These are phyloP conservation scores for Tokudaia muenninki DNA, from an alignment of 2,797 vertebrate genomes.

Conservation along the genomic window DNA sequence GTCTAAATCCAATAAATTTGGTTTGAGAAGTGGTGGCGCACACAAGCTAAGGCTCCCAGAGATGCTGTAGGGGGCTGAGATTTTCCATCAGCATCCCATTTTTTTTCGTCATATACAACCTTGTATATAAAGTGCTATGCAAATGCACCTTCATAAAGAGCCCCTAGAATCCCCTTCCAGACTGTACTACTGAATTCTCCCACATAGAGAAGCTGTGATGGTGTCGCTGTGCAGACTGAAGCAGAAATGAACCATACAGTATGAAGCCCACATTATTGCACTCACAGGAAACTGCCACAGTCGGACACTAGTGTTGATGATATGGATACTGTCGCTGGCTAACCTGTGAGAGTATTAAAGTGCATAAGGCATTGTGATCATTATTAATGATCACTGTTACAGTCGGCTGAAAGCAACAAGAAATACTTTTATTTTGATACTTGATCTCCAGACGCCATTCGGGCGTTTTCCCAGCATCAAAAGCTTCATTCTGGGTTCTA, in stretches of 20 bases:
- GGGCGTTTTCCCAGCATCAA: not conserved
- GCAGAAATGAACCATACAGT: not conserved
- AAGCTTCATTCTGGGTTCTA: not conserved
- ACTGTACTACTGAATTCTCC: slow-evolving; percentile 33
- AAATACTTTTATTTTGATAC: slow-evolving; percentile 66
- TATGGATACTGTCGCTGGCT: not conserved
- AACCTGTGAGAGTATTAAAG: slow-evolving; percentile 3
- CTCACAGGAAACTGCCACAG: not conserved
- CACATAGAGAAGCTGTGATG: slow-evolving; percentile 5
- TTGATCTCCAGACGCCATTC: slow-evolving; percentile 40
- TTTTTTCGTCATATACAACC: not conserved
- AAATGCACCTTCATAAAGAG: slow-evolving; percentile 21
- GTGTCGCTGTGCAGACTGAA: slow-evolving; percentile 1
- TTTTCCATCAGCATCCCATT: not conserved
- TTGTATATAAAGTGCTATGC: slow-evolving; percentile 12
- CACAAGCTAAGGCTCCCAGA: not conserved
- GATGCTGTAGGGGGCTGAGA: slow-evolving; percentile 6
- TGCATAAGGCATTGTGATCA: not conserved
- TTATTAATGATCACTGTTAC: not conserved
- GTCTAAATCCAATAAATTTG: slow-evolving; percentile 51
- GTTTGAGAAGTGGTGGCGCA: slow-evolving; percentile 42
- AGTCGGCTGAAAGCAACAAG: slow-evolving; percentile 60
- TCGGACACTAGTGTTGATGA: not conserved
- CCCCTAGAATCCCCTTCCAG: not conserved
- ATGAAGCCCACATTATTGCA: not conserved